A percentile compares a stretch with the other conserved stretches of the same genome.
These are phyloP conservation scores for Osmerus mordax DNA, from an alignment of 2,113 vertebrate genomes.

Conservation along the genomic window DNA sequence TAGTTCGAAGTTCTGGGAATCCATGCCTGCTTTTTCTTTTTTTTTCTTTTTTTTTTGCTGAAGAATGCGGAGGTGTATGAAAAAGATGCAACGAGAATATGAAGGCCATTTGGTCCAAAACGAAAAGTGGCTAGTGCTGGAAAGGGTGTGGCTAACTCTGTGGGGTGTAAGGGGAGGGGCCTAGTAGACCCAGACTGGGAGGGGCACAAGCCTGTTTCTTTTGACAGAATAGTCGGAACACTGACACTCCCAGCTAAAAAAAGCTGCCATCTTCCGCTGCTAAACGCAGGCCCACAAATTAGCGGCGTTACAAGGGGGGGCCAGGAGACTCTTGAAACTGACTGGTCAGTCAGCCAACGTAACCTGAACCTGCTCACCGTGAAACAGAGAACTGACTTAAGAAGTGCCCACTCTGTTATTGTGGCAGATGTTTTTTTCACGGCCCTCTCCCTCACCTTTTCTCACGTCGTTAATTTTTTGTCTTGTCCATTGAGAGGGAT, in stretches of 20 bases:
- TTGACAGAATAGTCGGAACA: constrained; percentile 20
- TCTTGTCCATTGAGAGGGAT: constrained; percentile 40
- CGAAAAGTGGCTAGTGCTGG: constrained; percentile 40
- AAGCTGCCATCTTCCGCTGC: constrained; percentile 65
- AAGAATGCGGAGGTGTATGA: background rate
- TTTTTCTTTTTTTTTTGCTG: constrained; percentile 29
- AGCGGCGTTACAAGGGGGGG: constrained; percentile 25
- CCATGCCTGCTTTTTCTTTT: constrained; percentile 1
- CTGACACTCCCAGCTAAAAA: constrained; percentile 41
- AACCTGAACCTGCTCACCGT: background rate
- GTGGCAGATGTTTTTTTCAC: constrained; percentile 39
- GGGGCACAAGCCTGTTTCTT: constrained; percentile 15
- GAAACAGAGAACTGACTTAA: constrained; percentile 55
- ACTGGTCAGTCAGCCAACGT: background rate
- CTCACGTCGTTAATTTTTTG: constrained; percentile 41
- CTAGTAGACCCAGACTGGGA: background rate
- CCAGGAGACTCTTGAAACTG: constrained; percentile 9
- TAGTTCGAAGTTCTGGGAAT: constrained; percentile 13
- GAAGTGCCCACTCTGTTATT: constrained; percentile 69
- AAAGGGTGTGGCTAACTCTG: constrained; percentile 34
- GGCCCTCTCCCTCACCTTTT: constrained; percentile 21
- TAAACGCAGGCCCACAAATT: constrained; percentile 41
- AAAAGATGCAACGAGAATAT: too few relatives aligned
- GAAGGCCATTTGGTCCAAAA: background rate
- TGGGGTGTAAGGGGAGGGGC: constrained; percentile 18